phyloP scores from a whole-genome alignment of 2,888 invertebrate genomes.

The Athripsodes cinereus region DNA sequence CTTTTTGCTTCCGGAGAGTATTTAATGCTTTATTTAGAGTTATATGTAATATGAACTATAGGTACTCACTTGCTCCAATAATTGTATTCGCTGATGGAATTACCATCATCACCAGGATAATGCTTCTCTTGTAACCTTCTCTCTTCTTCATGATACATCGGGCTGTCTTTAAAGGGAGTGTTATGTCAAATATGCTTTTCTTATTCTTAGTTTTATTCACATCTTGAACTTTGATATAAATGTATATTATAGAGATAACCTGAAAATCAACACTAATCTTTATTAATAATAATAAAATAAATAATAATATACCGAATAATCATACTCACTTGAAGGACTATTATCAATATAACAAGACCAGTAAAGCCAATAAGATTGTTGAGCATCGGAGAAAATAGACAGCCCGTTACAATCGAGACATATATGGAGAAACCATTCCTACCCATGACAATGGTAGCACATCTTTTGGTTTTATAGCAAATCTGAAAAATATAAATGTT shows the following conservation, averaged over 20 bases:
- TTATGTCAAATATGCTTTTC: conserved; percentile 45
- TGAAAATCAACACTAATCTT: conserved; percentile 2
- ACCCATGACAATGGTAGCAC: conserved; percentile 56
- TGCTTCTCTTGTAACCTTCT: conserved; percentile 53
- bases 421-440: conserved; percentile 48
- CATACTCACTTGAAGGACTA: conserved; percentile 12
- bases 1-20: too few species aligned
- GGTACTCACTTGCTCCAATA: conserved; percentile 16
- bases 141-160: conserved; percentile 57
- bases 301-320: too few species aligned
- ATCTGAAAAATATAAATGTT: conserved; percentile 36
- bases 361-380: conserved; percentile 63
- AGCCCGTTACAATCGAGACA: conserved; percentile 51
- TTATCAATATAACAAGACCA: conserved; percentile 35
- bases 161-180: conserved; percentile 41
- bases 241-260: conserved; percentile 47
- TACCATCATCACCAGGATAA: conserved; percentile 60
- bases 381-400: conserved; percentile 62
- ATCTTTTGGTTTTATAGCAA: conserved; percentile 43
- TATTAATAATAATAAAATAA: too few species aligned
- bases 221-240: conserved; percentile 59
- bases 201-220: conserved; percentile 56
- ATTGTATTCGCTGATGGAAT: conserved; percentile 40
- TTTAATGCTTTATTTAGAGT: too few species aligned
- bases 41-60: too few species aligned